Percentiles rank a stretch among this genome's conserved stretches.
Evolutionary conservation across 2,797 vertebrate species (phyloP).

Genomic region (Bryconaethiops microstoma): DNA sequence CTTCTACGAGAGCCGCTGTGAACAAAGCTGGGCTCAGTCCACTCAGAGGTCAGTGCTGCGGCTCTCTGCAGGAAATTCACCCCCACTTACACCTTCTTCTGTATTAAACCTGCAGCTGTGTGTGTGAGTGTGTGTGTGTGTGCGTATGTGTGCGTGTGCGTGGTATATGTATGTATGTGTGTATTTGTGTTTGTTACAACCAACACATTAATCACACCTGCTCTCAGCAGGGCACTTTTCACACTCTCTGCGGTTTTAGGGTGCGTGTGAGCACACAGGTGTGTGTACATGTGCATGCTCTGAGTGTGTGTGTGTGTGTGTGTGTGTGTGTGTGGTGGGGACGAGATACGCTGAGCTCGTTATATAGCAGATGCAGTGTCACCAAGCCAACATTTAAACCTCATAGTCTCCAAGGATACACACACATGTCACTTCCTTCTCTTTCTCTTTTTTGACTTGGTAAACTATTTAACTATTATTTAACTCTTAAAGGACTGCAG

Average conservation of each 20-base stretch:
- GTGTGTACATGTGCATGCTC: no score
- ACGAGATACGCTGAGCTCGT: conserved; percentile 15
- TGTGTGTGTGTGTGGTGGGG: neutral
- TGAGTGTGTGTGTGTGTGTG: neutral
- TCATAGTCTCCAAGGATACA: conserved; percentile 29
- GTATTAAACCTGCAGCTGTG: neutral
- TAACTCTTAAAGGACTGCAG: no score
- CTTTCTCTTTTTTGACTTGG: neutral
- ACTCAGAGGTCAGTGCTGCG: conserved; percentile 25
- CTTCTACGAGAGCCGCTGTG: conserved; percentile 13
- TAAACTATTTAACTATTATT: neutral
- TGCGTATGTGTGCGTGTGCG: neutral
- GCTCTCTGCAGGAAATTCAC: conserved; percentile 8
- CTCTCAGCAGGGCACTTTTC: neutral
- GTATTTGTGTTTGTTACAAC: conserved; percentile 14
- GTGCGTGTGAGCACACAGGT: conserved; percentile 1
- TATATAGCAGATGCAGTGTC: conserved; percentile 32
- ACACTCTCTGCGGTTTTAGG: neutral
- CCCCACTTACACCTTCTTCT: neutral
- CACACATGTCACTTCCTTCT: neutral
- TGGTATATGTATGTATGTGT: no score
- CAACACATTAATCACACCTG: conserved; percentile 10
- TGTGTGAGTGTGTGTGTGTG: conserved; percentile 18
- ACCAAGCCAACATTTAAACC: conserved; percentile 32
- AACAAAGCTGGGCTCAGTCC: conserved; percentile 36